A percentile compares a stretch with the other conserved stretches of the same genome.
Evolutionary conservation across 2,797 vertebrate species (phyloP).

Genomic region (Buceros bicornis): DNA sequence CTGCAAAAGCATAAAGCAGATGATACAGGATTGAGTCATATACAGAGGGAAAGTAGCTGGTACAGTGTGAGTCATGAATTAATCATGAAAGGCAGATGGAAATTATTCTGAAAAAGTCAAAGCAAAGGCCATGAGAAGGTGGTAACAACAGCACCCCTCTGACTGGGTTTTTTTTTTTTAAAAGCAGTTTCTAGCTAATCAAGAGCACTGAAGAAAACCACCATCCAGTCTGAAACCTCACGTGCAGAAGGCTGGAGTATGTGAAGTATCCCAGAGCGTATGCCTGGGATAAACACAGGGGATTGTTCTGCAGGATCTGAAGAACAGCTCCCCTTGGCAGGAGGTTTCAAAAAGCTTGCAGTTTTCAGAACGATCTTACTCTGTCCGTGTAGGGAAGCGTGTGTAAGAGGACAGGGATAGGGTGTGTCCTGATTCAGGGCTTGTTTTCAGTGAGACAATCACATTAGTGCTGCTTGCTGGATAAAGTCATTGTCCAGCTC

Average conservation of each 20-base stretch:
- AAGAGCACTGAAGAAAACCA: background rate
- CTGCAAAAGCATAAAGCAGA: background rate
- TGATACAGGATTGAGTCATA: slow-evolving; percentile 27
- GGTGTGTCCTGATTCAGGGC: background rate
- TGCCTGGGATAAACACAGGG: background rate
- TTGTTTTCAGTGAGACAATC: background rate
- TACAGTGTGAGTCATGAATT: slow-evolving; percentile 25
- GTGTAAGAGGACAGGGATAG: background rate
- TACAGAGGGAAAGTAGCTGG: background rate
- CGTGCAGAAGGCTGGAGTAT: background rate
- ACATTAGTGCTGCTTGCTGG: background rate
- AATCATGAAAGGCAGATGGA: slow-evolving; percentile 29
- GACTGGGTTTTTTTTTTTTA: background rate
- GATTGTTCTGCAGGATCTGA: background rate
- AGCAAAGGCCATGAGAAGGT: slow-evolving; percentile 11
- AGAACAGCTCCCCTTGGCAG: background rate
- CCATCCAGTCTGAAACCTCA: background rate
- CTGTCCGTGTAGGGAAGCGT: background rate
- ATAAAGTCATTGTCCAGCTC: background rate
- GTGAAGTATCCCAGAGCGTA: background rate
- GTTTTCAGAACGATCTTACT: background rate
- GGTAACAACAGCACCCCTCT: background rate
- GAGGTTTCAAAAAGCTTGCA: background rate
- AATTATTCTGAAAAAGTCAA: slow-evolving; percentile 6
- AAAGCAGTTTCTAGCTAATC: background rate